phyloP scores from a whole-genome alignment of 2,113 vertebrate genomes.

The Cryptomyrus ogoouensis region DNA sequence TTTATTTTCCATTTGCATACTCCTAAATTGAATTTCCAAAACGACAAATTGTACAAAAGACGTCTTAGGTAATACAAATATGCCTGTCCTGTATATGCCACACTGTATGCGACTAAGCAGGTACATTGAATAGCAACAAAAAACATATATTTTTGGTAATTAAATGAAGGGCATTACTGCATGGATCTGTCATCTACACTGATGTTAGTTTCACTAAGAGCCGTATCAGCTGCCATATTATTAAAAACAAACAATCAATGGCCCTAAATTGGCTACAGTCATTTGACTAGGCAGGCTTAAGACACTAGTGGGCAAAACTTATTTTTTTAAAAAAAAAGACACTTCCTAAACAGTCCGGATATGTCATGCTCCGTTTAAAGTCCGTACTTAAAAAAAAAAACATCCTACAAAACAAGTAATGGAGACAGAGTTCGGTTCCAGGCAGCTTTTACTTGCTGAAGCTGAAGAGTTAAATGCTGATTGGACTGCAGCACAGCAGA shows the following conservation, averaged over 20 bases:
- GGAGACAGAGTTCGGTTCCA: neutral
- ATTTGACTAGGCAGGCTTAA: neutral
- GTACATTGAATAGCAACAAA: neutral
- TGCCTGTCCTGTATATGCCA: neutral
- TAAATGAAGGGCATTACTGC: neutral
- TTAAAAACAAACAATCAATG: neutral
- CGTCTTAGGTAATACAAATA: neutral
- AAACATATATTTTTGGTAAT: neutral
- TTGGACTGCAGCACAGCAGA: neutral
- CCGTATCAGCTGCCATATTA: neutral
- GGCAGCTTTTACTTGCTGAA: neutral
- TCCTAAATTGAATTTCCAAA: neutral
- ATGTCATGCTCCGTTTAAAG: neutral
- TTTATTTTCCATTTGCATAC: neutral
- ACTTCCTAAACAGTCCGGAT: neutral
- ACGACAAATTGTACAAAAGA: neutral
- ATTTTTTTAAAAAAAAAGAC: neutral
- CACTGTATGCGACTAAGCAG: neutral
- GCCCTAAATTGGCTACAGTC: neutral
- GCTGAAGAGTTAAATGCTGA: neutral
- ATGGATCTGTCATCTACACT: neutral
- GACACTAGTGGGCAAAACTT: neutral
- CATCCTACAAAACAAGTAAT: neutral
- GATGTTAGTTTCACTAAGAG: neutral
- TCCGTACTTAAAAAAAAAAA: neutral